Percentiles rank a stretch among this genome's conserved stretches.
Conservation (phyloP, 2,113 vertebrate genomes). For the Loxodonta africana region DNA sequence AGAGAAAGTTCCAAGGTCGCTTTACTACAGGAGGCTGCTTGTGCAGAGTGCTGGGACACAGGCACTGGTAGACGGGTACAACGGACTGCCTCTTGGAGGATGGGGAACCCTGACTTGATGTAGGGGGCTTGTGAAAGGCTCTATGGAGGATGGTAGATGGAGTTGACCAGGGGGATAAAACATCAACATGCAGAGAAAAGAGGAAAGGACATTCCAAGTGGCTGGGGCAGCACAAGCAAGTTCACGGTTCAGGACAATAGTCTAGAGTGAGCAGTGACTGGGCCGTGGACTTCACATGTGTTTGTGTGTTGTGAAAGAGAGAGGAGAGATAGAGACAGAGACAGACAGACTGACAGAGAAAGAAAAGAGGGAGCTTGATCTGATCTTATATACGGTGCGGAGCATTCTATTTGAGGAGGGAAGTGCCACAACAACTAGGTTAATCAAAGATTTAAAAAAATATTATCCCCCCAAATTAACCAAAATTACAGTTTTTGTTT, state of each 20-base stretch:
- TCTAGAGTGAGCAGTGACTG: background rate
- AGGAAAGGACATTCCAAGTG: background rate
- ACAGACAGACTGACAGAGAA: background rate
- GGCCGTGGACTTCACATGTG: fast-evolving
- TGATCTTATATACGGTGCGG: background rate
- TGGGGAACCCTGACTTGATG: background rate
- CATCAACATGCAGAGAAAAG: background rate
- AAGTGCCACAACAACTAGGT: background rate
- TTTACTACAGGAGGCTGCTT: background rate
- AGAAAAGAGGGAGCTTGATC: background rate
- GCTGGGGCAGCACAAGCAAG: background rate
- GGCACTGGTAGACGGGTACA: background rate
- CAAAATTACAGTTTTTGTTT: background rate
- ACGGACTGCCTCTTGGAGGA: background rate
- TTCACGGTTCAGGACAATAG: background rate
- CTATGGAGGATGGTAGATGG: background rate
- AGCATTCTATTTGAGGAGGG: background rate
- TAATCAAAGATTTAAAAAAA: constrained; percentile 25
- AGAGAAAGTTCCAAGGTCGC: background rate
- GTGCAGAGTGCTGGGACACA: background rate
- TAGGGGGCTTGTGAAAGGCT: background rate
- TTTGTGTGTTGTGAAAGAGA: background rate
- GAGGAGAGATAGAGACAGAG: background rate
- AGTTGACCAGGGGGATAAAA: background rate
- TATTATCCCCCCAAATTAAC: background rate